These are phyloP conservation scores for Oenanthe oenanthe DNA, from an alignment of 2,113 vertebrate genomes.

Conservation along the genomic window DNA sequence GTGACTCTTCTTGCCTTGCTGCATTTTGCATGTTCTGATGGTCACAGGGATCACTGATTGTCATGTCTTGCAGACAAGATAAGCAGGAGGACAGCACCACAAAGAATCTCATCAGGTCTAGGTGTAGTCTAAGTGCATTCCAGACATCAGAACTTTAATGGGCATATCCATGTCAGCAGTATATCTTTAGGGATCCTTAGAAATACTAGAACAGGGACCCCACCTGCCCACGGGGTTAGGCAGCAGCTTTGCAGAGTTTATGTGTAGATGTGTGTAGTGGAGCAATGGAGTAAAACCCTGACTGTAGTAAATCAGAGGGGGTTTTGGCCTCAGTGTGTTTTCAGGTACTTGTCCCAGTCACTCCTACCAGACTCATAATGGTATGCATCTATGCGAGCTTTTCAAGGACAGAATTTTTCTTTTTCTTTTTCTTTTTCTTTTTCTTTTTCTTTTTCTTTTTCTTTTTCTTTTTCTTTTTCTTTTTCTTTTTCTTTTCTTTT, in stretches of 20 bases:
- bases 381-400: conserved; percentile 33
- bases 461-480: not conserved
- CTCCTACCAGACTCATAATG: not conserved
- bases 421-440: not conserved
- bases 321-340: not conserved
- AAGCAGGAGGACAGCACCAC: not conserved
- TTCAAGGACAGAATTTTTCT: conserved; percentile 34
- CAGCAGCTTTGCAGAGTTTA: not conserved
- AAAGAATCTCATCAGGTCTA: not conserved
- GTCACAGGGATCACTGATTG: not conserved
- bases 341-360: not conserved
- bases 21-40: not conserved
- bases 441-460: not conserved
- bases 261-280: not conserved
- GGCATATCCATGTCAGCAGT: not conserved
- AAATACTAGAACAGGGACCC: not conserved
- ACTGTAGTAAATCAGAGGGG: not conserved
- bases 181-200: not conserved
- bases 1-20: not conserved
- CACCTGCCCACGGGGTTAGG: not conserved
- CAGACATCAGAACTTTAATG: not conserved
- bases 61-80: not conserved
- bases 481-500: not conserved
- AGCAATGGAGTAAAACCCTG: not conserved
- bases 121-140: not conserved